These are phyloP conservation scores for Papilio demoleus DNA, from an alignment of 2,888 invertebrate genomes.

Conservation along the genomic window DNA sequence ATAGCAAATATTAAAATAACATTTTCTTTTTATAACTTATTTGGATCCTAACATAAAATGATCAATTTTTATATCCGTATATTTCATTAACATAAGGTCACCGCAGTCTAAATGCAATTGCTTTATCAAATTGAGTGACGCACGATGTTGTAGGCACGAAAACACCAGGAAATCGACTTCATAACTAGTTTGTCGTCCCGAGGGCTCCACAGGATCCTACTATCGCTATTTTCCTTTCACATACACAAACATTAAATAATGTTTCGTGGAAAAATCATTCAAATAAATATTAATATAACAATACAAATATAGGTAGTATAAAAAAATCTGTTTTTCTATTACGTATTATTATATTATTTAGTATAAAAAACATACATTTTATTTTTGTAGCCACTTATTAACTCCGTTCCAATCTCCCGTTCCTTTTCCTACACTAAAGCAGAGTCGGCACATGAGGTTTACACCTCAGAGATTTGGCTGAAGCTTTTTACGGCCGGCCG, in stretches of 20 bases:
- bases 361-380: neutral
- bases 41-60: neutral
- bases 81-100: conserved; percentile 41
- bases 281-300: conserved; percentile 2
- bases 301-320: neutral
- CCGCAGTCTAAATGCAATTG: conserved; percentile 52
- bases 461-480: too few relatives aligned
- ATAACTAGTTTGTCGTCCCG: conserved; percentile 51
- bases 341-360: neutral
- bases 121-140: conserved; percentile 54
- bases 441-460: too few relatives aligned
- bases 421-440: too few relatives aligned
- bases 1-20: too few relatives aligned
- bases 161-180: conserved; percentile 51
- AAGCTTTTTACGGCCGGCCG: too few relatives aligned
- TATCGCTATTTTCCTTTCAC: conserved; percentile 28
- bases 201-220: conserved; percentile 43
- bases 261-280: conserved; percentile 35
- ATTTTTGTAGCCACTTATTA: too few relatives aligned
- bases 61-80: neutral
- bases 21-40: too few relatives aligned
- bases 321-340: neutral
- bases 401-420: too few relatives aligned
- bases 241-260: conserved; percentile 39
- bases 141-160: conserved; percentile 47